Percentiles rank a stretch among this genome's conserved stretches.
phyloP scores from a whole-genome alignment of 2,888 invertebrate genomes.

The Acleris laterana region DNA sequence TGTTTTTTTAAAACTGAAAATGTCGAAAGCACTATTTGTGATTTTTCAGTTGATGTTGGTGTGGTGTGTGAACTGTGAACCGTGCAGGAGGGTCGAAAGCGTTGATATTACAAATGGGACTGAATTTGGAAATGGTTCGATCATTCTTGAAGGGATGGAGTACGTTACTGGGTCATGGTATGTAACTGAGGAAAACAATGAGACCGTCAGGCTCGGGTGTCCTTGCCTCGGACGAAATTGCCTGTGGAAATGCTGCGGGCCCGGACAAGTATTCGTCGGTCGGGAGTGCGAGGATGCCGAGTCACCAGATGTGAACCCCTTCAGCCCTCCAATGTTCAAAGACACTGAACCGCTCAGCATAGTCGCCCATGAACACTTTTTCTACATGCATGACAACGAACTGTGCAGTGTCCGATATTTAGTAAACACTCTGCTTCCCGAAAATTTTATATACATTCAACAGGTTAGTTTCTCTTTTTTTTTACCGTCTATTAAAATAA shows the following conservation, averaged over 20 bases:
- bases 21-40: slow-evolving; percentile 51
- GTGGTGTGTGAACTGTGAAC: slow-evolving; percentile 47
- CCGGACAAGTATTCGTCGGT: slow-evolving; percentile 52
- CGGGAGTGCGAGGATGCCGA: slow-evolving; percentile 53
- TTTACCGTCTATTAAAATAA: too few species aligned
- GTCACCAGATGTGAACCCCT: slow-evolving; percentile 56
- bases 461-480: slow-evolving; percentile 53
- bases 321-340: slow-evolving; percentile 65
- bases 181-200: slow-evolving; percentile 53
- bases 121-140: slow-evolving; percentile 57
- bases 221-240: slow-evolving; percentile 69
- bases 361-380: slow-evolving; percentile 60
- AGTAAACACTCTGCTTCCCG: slow-evolving; percentile 51
- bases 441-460: slow-evolving; percentile 66
- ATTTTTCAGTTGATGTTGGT: slow-evolving; percentile 44
- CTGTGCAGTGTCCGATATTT: slow-evolving; percentile 62
- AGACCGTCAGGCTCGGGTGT: slow-evolving; percentile 56
- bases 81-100: slow-evolving; percentile 63
- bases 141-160: slow-evolving; percentile 61
- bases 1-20: slow-evolving; percentile 39
- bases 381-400: slow-evolving; percentile 57
- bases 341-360: slow-evolving; percentile 52
- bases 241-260: slow-evolving; percentile 69
- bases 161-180: slow-evolving; percentile 63
- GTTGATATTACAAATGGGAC: slow-evolving; percentile 65